phyloP scores from a whole-genome alignment of 2,797 vertebrate genomes.

The Scarus forsteni region DNA sequence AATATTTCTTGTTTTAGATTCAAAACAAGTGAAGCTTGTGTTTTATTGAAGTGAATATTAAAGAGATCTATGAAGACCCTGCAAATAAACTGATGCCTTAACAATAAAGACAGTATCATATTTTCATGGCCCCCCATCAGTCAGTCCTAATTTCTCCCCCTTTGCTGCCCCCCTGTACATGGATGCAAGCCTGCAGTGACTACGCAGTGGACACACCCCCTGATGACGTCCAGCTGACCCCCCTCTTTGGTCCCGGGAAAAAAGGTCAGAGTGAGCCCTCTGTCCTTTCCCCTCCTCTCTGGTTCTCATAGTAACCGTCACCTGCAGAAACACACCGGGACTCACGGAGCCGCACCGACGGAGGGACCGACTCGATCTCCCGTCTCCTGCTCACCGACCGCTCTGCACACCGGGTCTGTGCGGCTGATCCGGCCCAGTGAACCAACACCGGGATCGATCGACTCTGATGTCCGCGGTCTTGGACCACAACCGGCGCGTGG shows the following conservation, averaged over 20 bases:
- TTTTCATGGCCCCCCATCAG: too few species aligned
- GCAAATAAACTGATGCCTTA: too few species aligned
- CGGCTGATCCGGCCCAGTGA: slow-evolving; percentile 8
- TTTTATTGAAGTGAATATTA: too few species aligned
- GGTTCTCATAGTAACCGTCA: slow-evolving; percentile 69
- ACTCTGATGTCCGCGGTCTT: slow-evolving; percentile 9
- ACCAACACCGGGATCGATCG: slow-evolving; percentile 40
- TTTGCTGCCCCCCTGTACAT: background rate
- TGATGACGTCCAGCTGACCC: background rate
- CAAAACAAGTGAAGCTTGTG: too few species aligned
- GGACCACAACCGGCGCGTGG: slow-evolving; percentile 50
- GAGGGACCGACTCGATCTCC: slow-evolving; percentile 5
- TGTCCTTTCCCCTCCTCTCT: background rate
- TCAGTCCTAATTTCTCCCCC: too few species aligned
- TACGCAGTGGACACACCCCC: background rate
- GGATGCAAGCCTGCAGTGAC: background rate
- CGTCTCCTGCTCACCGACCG: background rate
- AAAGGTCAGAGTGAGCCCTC: slow-evolving; percentile 41
- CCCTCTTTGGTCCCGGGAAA: background rate
- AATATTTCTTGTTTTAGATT: too few species aligned
- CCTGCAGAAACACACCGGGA: slow-evolving; percentile 71
- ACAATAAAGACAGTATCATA: too few species aligned
- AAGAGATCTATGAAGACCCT: too few species aligned
- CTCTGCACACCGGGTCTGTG: background rate
- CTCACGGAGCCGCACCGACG: slow-evolving; percentile 26